phyloP scores from a whole-genome alignment of 2,888 invertebrate species.

The Scaptomyza flava region DNA sequence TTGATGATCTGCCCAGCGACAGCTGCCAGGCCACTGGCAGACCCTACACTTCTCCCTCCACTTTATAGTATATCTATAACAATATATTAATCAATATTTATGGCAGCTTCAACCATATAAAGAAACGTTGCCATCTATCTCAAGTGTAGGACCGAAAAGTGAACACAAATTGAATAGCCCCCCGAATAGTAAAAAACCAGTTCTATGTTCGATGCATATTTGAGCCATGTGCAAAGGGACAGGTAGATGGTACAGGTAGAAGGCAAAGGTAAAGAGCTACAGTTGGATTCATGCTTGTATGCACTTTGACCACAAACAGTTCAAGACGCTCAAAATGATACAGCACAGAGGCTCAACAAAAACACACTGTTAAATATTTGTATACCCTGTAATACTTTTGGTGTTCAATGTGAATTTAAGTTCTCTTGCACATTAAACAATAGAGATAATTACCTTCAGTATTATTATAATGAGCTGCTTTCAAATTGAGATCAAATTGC shows the following conservation, averaged over 20 bases:
- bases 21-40: slow-evolving; percentile 47
- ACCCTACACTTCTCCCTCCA: too few relatives aligned
- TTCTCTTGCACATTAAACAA: too few relatives aligned
- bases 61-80: slow-evolving; percentile 71
- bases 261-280: slow-evolving; percentile 37
- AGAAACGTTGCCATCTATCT: slow-evolving; percentile 65
- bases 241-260: slow-evolving; percentile 20
- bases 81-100: slow-evolving; percentile 78
- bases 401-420: too few relatives aligned
- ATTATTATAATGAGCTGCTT: too few relatives aligned
- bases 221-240: slow-evolving; percentile 50
- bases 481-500: too few relatives aligned
- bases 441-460: too few relatives aligned
- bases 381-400: slow-evolving; percentile 19
- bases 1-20: slow-evolving; percentile 55
- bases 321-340: slow-evolving; percentile 66
- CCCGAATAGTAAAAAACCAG: slow-evolving; percentile 55
- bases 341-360: neutral
- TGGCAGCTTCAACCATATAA: slow-evolving; percentile 57
- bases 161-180: slow-evolving; percentile 37
- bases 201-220: slow-evolving; percentile 59
- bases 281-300: slow-evolving; percentile 71
- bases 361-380: slow-evolving; percentile 45
- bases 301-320: slow-evolving; percentile 79
- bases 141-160: slow-evolving; percentile 50